Percentiles rank a stretch among this genome's conserved stretches.
phyloP scores from a whole-genome alignment of 2,113 vertebrate species.

The Speoplatyrhinus poulsoni region DNA sequence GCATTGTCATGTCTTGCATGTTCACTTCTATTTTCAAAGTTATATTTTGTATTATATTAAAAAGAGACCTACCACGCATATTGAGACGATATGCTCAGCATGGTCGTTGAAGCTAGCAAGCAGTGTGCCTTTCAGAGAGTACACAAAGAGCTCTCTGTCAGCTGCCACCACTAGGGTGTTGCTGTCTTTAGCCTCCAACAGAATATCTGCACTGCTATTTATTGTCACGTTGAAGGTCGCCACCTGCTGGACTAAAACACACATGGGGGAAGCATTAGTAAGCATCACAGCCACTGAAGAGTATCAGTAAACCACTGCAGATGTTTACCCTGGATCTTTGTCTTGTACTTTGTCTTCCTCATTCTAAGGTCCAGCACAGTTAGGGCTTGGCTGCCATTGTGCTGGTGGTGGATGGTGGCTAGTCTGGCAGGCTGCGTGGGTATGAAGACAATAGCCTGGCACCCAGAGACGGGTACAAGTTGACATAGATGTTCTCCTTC shows the following conservation, averaged over 20 bases:
- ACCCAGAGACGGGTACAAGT: constrained; percentile 53
- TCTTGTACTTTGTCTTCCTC: constrained; percentile 68
- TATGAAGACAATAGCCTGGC: constrained; percentile 69
- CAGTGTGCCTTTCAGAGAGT: constrained; percentile 73
- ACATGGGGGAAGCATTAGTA: background rate
- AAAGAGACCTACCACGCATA: constrained; percentile 78
- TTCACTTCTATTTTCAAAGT: background rate
- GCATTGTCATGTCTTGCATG: background rate
- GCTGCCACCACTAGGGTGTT: constrained; percentile 66
- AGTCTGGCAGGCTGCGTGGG: constrained; percentile 70
- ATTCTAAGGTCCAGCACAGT: constrained; percentile 65
- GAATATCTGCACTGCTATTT: constrained; percentile 39
- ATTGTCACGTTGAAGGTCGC: constrained; percentile 64
- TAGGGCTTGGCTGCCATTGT: constrained; percentile 32
- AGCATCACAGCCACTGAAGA: background rate
- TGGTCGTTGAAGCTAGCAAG: constrained; percentile 82
- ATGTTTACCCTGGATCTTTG: constrained; percentile 63
- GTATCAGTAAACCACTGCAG: constrained; percentile 11
- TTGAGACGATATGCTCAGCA: constrained; percentile 70
- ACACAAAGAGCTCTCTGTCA: constrained; percentile 60
- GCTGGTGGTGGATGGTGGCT: constrained; percentile 52
- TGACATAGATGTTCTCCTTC: constrained; percentile 49
- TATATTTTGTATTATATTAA: background rate
- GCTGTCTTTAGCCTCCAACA: constrained; percentile 70
- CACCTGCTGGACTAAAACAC: constrained; percentile 69